Conservation (phyloP, 2,113 vertebrate genomes). For the Hyaena hyaena region DNA sequence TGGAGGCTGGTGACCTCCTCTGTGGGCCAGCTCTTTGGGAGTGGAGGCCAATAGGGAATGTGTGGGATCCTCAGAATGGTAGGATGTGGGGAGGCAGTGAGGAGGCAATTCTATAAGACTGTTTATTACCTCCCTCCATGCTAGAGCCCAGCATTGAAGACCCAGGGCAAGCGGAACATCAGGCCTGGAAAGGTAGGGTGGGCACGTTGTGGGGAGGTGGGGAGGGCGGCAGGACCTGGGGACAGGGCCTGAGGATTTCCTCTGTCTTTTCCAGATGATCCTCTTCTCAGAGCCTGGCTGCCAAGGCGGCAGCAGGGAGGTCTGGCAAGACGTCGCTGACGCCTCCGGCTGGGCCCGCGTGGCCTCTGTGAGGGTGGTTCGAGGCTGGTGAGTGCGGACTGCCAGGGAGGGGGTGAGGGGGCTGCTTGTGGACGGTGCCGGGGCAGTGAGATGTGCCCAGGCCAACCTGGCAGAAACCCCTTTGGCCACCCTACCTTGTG, state of each 20-base stretch:
- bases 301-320: constrained; percentile 89
- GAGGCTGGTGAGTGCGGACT: constrained; percentile 82
- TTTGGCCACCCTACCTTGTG: background rate
- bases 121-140: background rate
- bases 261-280: constrained; percentile 87
- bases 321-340: constrained; percentile 88
- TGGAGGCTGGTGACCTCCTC: background rate
- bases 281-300: constrained; percentile 91
- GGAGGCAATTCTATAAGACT: background rate
- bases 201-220: too few relatives aligned
- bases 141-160: constrained; percentile 85
- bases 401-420: background rate
- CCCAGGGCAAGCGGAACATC: constrained; percentile 91
- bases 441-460: background rate
- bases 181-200: constrained; percentile 95
- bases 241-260: background rate
- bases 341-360: constrained; percentile 90
- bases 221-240: background rate
- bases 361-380: constrained; percentile 91
- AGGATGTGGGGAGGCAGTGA: background rate
- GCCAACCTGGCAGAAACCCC: background rate
- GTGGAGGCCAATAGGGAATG: background rate
- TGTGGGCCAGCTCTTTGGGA: background rate
- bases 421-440: background rate
- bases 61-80: background rate